Base-by-base conservation (phyloP, 2,113 vertebrate genomes). In the Myrmecophaga tridactyla region DNA sequence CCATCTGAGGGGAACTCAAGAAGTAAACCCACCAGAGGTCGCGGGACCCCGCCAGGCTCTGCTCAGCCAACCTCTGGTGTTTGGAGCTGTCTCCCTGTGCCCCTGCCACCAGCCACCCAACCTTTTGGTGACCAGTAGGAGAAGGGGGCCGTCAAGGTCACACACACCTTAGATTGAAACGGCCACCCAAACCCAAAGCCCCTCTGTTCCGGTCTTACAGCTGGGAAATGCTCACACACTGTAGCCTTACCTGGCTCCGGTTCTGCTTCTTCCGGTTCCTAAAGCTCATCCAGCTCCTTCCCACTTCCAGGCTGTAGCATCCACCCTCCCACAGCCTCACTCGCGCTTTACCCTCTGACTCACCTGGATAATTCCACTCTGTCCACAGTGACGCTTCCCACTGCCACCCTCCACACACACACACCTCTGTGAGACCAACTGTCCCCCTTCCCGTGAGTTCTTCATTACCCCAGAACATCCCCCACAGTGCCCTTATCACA, bases 211-310 rank as follows among this genome's bases (percentile, higher is more conserved):
- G 39, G 14, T 20, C 41, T 72, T 10, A 1, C 1, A 13, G 41
- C 70, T 12, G 3, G 18, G 46, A 75, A 25, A 43, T 31, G 9
- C 0, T 4, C 0, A 6, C 70, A 20, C 70, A 0, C 21, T 2
- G 27, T 1, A 0, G 39, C 14, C 10, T 78, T 25, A 48, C 86
- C 75, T 18, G n/a, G 56, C 53, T 23, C 73, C 27, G 27, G 56
- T 17, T 7, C 48, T 18, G 13, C 34, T 15, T 18, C 67, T 73
- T 56, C 11, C 0, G 3, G 21, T 14, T 69, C 81, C 51, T 39
- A 31, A 69, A 51, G 34, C 18, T 3, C 36, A 21, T 7, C 27
- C 51, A 31, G 34, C 60, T 13, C 39, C 29, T 6, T 70, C 51
- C 58, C 31, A 31, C 27, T 41, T 39, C 12, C 0, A 0, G 12